Evolutionary conservation across 2,797 vertebrate genomes (phyloP).

Genomic region (Catostomus latipinnis): DNA sequence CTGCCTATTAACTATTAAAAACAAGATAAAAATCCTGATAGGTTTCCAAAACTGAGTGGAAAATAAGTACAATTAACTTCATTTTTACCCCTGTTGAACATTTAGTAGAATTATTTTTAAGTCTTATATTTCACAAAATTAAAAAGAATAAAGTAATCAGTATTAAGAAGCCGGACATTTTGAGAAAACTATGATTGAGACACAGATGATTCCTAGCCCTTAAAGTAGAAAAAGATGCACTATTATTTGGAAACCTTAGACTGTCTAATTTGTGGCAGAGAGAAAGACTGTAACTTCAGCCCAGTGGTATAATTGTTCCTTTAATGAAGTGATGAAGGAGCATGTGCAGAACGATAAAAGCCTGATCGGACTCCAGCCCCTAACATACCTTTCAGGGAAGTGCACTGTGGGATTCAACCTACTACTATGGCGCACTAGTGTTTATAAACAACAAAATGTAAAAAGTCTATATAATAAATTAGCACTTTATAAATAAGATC

Average conservation of each 20-base stretch:
- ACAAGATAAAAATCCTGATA: neutral
- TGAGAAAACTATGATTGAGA: constrained; percentile 6
- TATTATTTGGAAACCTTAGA: constrained; percentile 6
- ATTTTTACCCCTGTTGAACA: neutral
- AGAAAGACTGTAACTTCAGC: constrained; percentile 70
- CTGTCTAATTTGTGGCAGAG: constrained; percentile 30
- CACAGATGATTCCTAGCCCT: constrained; percentile 51
- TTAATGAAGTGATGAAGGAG: constrained; percentile 24
- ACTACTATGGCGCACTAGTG: constrained; percentile 12
- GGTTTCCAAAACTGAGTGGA: neutral
- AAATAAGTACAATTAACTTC: neutral
- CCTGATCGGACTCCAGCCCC: constrained; percentile 48
- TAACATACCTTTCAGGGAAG: constrained; percentile 9
- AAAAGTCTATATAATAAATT: neutral
- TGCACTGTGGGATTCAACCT: constrained; percentile 6
- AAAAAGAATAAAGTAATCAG: neutral
- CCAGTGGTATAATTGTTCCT: constrained; percentile 76
- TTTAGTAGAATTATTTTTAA: neutral
- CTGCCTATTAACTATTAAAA: neutral
- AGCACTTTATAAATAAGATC: neutral
- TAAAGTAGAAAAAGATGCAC: neutral
- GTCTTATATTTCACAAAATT: neutral
- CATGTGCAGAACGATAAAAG: neutral
- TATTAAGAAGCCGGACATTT: neutral
- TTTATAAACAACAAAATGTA: neutral